A percentile compares a stretch with the other conserved stretches of the same genome.
These are phyloP conservation scores for Urocyon cinereoargenteus DNA, from an alignment of 2,797 vertebrate genomes.

Conservation along the genomic window DNA sequence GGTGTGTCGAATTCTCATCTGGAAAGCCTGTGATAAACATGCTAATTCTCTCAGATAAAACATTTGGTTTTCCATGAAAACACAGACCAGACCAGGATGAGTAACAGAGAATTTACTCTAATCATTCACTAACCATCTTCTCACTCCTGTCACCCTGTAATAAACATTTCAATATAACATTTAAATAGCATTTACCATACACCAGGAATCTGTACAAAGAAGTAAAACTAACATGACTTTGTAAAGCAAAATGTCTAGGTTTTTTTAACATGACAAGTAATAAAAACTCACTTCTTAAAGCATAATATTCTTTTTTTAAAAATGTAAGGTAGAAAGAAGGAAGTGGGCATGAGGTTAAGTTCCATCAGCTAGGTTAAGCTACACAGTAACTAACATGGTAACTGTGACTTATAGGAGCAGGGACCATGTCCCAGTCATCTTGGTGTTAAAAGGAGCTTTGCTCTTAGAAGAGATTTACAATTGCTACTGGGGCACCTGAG, in stretches of 20 bases:
- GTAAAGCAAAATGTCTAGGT: constrained; percentile 47
- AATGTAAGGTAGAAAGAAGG: constrained; percentile 53
- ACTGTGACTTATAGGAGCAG: constrained; percentile 38
- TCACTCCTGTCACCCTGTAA: neutral
- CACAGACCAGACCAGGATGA: neutral
- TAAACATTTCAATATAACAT: neutral
- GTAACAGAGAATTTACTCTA: constrained; percentile 25
- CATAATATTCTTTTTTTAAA: constrained; percentile 45
- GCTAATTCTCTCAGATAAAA: constrained; percentile 2
- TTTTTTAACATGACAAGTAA: constrained; percentile 57
- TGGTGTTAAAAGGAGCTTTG: neutral
- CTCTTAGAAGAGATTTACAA: neutral
- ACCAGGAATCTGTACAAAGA: neutral
- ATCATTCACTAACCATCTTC: constrained; percentile 7
- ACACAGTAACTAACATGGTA: constrained; percentile 26
- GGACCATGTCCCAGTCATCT: constrained; percentile 9
- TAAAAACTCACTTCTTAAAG: constrained; percentile 66
- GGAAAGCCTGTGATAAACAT: neutral
- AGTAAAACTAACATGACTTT: constrained; percentile 55
- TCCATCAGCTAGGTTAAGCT: constrained; percentile 40
- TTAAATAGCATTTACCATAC: constrained; percentile 34
- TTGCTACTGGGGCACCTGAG: no score
- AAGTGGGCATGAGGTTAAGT: constrained; percentile 50
- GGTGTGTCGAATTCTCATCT: neutral
- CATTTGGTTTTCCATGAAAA: constrained; percentile 49